Percentiles rank a stretch among this genome's conserved stretches.
phyloP scores from a whole-genome alignment of 2,888 invertebrate genomes.

The Nomada flava region DNA sequence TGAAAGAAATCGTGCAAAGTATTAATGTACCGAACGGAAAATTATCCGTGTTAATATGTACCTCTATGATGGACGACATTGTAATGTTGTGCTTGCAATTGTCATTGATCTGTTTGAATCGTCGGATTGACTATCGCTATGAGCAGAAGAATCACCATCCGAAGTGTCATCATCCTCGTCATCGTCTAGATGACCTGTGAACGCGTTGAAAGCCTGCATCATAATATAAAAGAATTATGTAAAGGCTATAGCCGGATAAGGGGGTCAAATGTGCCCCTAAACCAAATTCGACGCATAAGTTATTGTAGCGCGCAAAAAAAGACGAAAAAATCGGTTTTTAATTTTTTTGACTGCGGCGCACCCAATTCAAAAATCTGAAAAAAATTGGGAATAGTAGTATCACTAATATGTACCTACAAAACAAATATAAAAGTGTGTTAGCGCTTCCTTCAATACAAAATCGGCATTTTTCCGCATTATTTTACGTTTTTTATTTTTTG shows the following conservation, averaged over 20 bases:
- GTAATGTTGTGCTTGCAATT: constrained; percentile 51
- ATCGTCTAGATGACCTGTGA: constrained; percentile 31
- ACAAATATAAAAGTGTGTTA: too few species aligned
- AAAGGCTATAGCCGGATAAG: neutral
- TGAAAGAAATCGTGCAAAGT: constrained; percentile 18
- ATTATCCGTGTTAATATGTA: constrained; percentile 3
- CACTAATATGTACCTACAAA: too few species aligned
- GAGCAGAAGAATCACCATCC: constrained; percentile 54
- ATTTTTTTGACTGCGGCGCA: too few species aligned
- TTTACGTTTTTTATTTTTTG: too few species aligned
- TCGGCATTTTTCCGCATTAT: too few species aligned
- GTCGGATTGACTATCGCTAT: constrained; percentile 38
- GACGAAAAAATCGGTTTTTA: too few species aligned
- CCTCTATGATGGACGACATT: constrained; percentile 70
- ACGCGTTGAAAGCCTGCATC: constrained; percentile 20
- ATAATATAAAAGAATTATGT: constrained; percentile 10
- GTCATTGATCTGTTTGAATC: neutral
- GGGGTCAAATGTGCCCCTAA: too few species aligned
- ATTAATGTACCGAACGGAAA: constrained; percentile 23
- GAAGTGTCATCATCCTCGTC: constrained; percentile 48
- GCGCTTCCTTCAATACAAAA: too few species aligned
- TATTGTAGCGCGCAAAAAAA: too few species aligned
- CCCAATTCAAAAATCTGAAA: too few species aligned
- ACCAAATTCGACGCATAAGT: too few species aligned
- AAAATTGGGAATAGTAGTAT: too few species aligned